Evolutionary conservation across 1,140 invertebrate genomes (phyloP).

Genomic region (Heliconius melpomene): DNA sequence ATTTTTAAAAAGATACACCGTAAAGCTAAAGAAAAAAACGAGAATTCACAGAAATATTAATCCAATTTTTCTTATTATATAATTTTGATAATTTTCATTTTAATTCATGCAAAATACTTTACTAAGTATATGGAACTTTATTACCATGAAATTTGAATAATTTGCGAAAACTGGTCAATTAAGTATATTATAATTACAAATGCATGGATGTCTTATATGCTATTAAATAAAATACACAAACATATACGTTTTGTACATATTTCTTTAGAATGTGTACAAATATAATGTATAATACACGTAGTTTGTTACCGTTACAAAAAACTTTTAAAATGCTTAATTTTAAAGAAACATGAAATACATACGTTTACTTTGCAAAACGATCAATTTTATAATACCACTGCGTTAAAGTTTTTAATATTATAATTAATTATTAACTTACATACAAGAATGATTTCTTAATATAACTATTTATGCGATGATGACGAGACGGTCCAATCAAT

Average conservation of each 20-base stretch:
- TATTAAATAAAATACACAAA: no score
- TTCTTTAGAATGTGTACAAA: not conserved
- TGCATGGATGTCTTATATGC: not conserved
- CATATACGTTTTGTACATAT: not conserved
- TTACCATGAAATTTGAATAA: not conserved
- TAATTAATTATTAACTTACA: not conserved
- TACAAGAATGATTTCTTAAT: not conserved
- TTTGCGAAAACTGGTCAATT: not conserved
- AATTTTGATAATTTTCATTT: not conserved
- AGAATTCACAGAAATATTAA: not conserved
- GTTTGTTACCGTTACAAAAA: not conserved
- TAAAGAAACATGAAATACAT: no score
- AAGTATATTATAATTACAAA: not conserved
- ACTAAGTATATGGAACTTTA: not conserved
- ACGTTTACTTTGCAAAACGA: no score
- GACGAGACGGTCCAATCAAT: no score
- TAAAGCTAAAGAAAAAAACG: not conserved
- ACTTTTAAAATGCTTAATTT: no score
- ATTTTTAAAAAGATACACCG: not conserved
- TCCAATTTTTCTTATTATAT: no score
- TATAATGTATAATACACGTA: not conserved
- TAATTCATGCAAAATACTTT: not conserved
- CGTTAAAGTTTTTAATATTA: not conserved
- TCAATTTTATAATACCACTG: no score
- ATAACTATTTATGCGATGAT: not conserved